Base-by-base conservation (phyloP, 92 coral and sea anemone genomes). In the Epizoanthus ramosus region DNA sequence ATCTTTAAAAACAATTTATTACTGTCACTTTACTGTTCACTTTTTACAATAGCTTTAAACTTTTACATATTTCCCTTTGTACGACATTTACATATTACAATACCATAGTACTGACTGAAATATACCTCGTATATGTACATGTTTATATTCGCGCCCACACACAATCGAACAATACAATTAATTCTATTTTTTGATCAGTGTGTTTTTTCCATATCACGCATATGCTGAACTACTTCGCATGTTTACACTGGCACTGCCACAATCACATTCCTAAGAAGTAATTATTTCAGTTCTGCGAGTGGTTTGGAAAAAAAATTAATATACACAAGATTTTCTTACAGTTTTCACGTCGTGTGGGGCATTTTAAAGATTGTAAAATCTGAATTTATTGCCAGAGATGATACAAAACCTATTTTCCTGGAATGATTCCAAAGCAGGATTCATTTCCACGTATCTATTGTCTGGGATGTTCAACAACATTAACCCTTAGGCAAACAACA, bases 321-420 rank as follows among this genome's bases (percentile, higher is more conserved):
- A 67, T 1, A 33, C 17, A 33, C 23, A 28, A 33, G 19, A 66
- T 66, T 17, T 10, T 31, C 9, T 50, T 67, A 6, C 45, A 28
- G 72, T 67, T 67, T 65, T 67, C 72, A 31, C 35, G n/a, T 4
- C 23, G 69, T 64, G 39, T 67, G 47, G 50, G 43, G 50, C 72
- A 67, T 25, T 9, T 6, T 14, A 33, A 33, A 2, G 21, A 28
- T 3, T 67, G 72, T 15, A 33, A 67, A 17, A 67, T 50, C 54
- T 10, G 54, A 50, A 9, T 6, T 50, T 50, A 50, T 50, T 50
- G 54, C 54, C 54, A 50, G 54, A 50, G 16, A 50, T 50, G 54
- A 50, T 50, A 50, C 54, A 10, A 50, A 50, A 50, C 2, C 54
- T 50, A 50, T 9, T 16, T 10, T 25, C 70, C 72, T 67, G 72